A percentile compares a stretch with the other conserved stretches of the same genome.
Conservation (phyloP, 2,888 invertebrate genomes). For the Polymixis flavicincta region DNA sequence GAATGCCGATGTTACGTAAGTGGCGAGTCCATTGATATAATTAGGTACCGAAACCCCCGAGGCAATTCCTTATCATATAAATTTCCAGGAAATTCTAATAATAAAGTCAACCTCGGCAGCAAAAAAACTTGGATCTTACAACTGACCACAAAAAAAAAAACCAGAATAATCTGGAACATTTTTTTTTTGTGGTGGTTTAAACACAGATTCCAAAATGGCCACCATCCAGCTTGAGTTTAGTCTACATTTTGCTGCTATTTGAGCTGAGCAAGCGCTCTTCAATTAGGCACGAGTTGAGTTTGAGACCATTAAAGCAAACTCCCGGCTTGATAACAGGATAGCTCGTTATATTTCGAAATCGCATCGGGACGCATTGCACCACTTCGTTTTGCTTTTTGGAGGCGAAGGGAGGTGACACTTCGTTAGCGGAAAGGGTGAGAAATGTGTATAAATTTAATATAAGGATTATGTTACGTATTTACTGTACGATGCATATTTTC, state of each 20-base stretch:
- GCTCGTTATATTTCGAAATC: slow-evolving; percentile 65
- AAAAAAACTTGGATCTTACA: not conserved
- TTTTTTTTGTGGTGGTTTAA: too few species aligned
- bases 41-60: not conserved
- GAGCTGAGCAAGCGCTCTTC: slow-evolving; percentile 64
- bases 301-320: slow-evolving; percentile 69
- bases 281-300: slow-evolving; percentile 74
- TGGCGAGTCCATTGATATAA: not conserved
- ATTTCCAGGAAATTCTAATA: not conserved
- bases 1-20: not conserved
- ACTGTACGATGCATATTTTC: not conserved
- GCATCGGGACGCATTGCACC: slow-evolving; percentile 53
- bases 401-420: slow-evolving; percentile 17
- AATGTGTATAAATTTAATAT: not conserved
- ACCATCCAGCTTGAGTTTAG: not conserved
- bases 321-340: slow-evolving; percentile 63
- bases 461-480: not conserved
- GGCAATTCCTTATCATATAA: not conserved
- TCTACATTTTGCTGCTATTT: slow-evolving; percentile 33
- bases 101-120: not conserved
- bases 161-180: too few species aligned
- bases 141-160: not conserved
- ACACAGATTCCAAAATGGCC: slow-evolving; percentile 10
- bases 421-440: slow-evolving; percentile 7
- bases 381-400: slow-evolving; percentile 42